Base-by-base conservation (phyloP, 2,888 invertebrate genomes). In the Caenorhabditis drosophilae region DNA sequence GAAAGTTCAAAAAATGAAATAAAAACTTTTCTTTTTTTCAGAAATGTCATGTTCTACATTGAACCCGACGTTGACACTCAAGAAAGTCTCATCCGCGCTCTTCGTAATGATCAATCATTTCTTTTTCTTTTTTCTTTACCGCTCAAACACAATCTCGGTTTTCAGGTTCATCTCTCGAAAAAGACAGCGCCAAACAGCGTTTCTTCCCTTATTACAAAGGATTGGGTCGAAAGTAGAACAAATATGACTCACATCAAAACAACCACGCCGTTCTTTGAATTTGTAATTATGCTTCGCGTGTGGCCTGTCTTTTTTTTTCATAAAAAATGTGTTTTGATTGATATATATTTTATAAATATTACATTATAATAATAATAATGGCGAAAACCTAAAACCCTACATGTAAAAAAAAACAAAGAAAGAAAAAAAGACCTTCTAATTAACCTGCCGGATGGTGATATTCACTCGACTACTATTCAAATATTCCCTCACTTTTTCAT, bases 401-500 rank as follows among this genome's bases (percentile, higher is more conserved):
- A 23, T 34, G 7, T 16, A 20, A 42, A 25, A 26, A 2, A 20
- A 3, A 35, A 52, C 26, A 53, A 22, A 25, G 2, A 7, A 31
- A 35, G 45, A 11, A 34, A 44, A 26, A 41, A 50, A 46, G 2
- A 2, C 18, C 20, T 51, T 59, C 11, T 51, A 55, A 49, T 97
- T 97, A 27, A 96, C 94, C 86, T 96, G 95, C 82, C 96, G 87
- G 7, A 95, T 90, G 87, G 95, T 97, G 72, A 97, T 88, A 86
- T 97, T 97, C 54, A 97, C 91, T 82, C 97, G 89, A 31, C 91
- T 90, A 75, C 88, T 87, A 49, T 86, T 84, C 41, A 91, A 85
- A 84, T 91, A 93, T 47, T 86, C 84, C 20, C 76, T 59, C 53
- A 84, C 77, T 38, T 46, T 23, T 44, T 62, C 47, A 45, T 57